Percentiles rank a stretch among this genome's conserved stretches.
Evolutionary conservation across 2,113 vertebrate species (phyloP).

Genomic region (Mungos mungo): DNA sequence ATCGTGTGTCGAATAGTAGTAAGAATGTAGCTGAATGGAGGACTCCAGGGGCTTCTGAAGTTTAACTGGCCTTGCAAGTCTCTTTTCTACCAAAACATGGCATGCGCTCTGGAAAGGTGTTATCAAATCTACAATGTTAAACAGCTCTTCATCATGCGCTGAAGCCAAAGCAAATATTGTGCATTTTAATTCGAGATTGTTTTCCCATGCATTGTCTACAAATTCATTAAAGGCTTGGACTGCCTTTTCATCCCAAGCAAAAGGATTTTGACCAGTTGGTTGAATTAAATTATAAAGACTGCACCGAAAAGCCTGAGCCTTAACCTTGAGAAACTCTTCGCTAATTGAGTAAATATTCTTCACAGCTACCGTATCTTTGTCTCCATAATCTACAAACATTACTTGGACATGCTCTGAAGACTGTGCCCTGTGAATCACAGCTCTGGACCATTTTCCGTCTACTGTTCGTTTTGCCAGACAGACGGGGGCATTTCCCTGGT

Average conservation of each 20-base stretch:
- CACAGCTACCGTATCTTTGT: conserved; percentile 84
- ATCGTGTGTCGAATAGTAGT: conserved; percentile 91
- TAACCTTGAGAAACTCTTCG: conserved; percentile 87
- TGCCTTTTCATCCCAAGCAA: conserved; percentile 88
- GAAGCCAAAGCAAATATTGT: conserved; percentile 93
- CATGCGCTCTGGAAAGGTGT: conserved; percentile 94
- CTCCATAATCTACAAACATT: conserved; percentile 93
- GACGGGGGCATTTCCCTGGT: conserved; percentile 76
- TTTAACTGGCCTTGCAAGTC: conserved; percentile 80
- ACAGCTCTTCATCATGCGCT: conserved; percentile 84
- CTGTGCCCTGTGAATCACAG: conserved; percentile 83
- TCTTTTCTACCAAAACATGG: conserved; percentile 84
- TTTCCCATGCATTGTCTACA: conserved; percentile 81
- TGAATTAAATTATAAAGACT: conserved; percentile 92
- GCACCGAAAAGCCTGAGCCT: conserved; percentile 94
- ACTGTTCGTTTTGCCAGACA: conserved; percentile 90
- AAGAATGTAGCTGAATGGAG: conserved; percentile 88
- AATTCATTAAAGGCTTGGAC: conserved; percentile 87
- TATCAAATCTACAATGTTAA: conserved; percentile 92
- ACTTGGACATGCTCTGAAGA: conserved; percentile 86
- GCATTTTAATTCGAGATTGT: conserved; percentile 88
- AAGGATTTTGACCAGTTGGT: conserved; percentile 83
- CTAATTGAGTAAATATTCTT: conserved; percentile 85
- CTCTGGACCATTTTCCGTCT: conserved; percentile 92
- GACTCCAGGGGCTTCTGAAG: conserved; percentile 80